phyloP scores from a whole-genome alignment of 2,113 vertebrate species.

The Tetrao urogallus region DNA sequence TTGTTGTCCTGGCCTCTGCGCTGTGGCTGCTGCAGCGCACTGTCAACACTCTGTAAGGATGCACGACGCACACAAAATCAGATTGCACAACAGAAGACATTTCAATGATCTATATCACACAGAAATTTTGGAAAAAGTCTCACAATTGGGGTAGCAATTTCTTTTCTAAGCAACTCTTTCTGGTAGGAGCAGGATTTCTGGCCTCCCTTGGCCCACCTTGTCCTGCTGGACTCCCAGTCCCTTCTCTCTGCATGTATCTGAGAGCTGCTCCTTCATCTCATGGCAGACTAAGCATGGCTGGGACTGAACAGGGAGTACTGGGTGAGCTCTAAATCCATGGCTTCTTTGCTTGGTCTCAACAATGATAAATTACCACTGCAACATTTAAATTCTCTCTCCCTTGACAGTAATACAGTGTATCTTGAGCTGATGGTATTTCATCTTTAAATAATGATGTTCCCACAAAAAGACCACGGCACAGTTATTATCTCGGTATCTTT shows the following conservation, averaged over 20 bases:
- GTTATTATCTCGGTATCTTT: conserved; percentile 24
- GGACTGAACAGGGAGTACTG: neutral
- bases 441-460: conserved; percentile 30
- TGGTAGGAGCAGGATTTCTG: neutral
- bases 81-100: neutral
- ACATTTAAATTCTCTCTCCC: neutral
- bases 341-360: neutral
- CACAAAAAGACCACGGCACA: neutral
- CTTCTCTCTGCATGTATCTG: neutral
- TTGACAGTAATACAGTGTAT: neutral
- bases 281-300: neutral
- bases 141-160: neutral
- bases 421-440: neutral
- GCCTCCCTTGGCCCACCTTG: neutral
- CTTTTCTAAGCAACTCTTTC: neutral
- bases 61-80: neutral
- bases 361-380: neutral
- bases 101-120: neutral
- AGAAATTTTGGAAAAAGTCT: neutral
- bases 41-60: neutral
- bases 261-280: neutral
- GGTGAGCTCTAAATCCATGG: neutral
- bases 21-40: rapidly evolving
- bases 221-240: neutral
- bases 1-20: neutral